Conservation (phyloP, 2,888 invertebrate species). For the Spilarctia lutea region DNA sequence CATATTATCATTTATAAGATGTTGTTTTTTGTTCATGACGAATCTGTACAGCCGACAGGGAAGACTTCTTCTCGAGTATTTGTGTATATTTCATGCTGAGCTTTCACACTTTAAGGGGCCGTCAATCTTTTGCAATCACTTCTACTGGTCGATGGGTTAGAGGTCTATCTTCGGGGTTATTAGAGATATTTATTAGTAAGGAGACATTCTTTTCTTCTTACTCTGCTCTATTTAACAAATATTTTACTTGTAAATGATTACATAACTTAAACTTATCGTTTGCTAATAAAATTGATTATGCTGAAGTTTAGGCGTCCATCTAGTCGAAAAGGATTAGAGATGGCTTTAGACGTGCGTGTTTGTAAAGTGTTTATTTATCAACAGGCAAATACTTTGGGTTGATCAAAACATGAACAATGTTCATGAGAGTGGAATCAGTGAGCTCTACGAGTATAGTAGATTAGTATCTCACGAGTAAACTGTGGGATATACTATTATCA, state of each 20-base stretch:
- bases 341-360: slow-evolving; percentile 16
- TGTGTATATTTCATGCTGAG: slow-evolving; percentile 12
- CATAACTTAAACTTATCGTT: background rate
- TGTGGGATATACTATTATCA: background rate
- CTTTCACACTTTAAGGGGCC: slow-evolving; percentile 9
- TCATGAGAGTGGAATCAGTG: background rate
- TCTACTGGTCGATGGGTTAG: slow-evolving; percentile 1
- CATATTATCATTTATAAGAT: slow-evolving; percentile 1
- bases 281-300: slow-evolving; percentile 7
- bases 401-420: background rate
- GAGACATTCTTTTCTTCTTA: background rate
- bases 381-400: slow-evolving; percentile 1
- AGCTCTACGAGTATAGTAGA: no score
- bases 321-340: slow-evolving; percentile 9
- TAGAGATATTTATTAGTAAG: slow-evolving; percentile 9
- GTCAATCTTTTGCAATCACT: slow-evolving; percentile 11
- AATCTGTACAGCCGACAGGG: slow-evolving; percentile 11
- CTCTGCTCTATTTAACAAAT: background rate
- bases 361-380: slow-evolving; percentile 10
- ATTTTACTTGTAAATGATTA: background rate
- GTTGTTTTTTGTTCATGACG: slow-evolving; percentile 12
- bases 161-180: slow-evolving; percentile 7
- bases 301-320: slow-evolving; percentile 12
- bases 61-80: slow-evolving; percentile 15
- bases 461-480: background rate